A percentile compares a stretch with the other conserved stretches of the same genome.
phyloP scores from a whole-genome alignment of 2,797 vertebrate genomes.

The Hoplostethus atlanticus region DNA sequence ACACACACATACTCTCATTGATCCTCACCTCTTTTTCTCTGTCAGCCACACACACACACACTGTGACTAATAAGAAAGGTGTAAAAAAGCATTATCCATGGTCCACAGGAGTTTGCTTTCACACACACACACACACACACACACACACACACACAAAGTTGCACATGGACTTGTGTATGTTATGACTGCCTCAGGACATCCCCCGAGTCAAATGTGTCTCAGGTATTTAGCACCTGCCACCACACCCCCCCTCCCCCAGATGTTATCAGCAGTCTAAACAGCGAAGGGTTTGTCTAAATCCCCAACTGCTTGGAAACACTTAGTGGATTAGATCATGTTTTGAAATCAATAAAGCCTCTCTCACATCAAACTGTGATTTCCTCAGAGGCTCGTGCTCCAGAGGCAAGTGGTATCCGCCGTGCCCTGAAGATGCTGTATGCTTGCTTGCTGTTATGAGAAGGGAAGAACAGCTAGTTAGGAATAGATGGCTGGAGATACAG shows the following conservation, averaged over 20 bases:
- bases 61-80: too few relatives aligned
- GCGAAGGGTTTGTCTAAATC: slow-evolving; percentile 6
- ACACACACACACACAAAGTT: slow-evolving; percentile 2
- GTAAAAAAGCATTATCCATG: too few relatives aligned
- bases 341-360: slow-evolving; percentile 21
- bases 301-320: slow-evolving; percentile 21
- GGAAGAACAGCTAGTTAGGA: neutral
- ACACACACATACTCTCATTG: neutral
- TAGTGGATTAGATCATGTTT: slow-evolving; percentile 19
- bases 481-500: slow-evolving; percentile 1
- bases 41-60: neutral
- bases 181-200: slow-evolving; percentile 54
- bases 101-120: too few relatives aligned
- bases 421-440: neutral
- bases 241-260: neutral
- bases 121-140: slow-evolving; percentile 10
- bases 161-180: neutral
- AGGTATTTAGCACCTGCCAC: slow-evolving; percentile 58
- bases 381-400: neutral
- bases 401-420: neutral
- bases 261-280: slow-evolving; percentile 9
- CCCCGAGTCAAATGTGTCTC: slow-evolving; percentile 45
- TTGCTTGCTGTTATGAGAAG: neutral
- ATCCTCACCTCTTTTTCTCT: too few relatives aligned
- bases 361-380: slow-evolving; percentile 32